Conservation (phyloP, 2,888 invertebrate species). For the Ernsta delagoae region DNA sequence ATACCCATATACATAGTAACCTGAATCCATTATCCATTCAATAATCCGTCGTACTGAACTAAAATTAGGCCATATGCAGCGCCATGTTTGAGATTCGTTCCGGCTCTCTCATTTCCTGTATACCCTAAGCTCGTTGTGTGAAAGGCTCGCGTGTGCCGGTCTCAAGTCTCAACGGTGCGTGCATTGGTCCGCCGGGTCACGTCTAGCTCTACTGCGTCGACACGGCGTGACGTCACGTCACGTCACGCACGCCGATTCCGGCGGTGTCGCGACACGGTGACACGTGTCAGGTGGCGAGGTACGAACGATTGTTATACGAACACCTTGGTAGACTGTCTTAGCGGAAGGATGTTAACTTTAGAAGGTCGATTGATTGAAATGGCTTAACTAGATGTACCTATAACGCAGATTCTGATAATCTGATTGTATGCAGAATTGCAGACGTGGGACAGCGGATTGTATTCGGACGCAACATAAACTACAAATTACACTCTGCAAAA, state of each 20-base stretch:
- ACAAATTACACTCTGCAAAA: too few relatives aligned
- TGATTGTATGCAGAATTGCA: too few relatives aligned
- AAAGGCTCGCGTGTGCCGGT: constrained; percentile 47
- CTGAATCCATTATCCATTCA: too few relatives aligned
- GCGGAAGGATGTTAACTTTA: too few relatives aligned
- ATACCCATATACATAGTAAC: too few relatives aligned
- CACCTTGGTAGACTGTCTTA: neutral
- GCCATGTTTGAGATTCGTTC: neutral
- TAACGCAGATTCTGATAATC: too few relatives aligned
- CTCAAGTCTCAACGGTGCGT: constrained; percentile 46
- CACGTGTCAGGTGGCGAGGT: neutral
- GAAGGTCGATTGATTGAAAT: too few relatives aligned
- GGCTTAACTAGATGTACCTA: too few relatives aligned
- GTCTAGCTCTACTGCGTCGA: constrained; percentile 56
- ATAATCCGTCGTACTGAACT: too few relatives aligned
- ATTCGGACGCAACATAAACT: too few relatives aligned
- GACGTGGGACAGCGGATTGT: too few relatives aligned
- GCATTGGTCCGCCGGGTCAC: constrained; percentile 67
- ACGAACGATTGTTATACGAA: neutral
- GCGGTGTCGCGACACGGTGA: constrained; percentile 45
- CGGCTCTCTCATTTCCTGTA: neutral
- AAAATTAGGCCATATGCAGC: too few relatives aligned
- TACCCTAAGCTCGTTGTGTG: constrained; percentile 46
- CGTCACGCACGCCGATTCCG: constrained; percentile 78
- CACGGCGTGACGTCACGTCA: constrained; percentile 44